phyloP scores from a whole-genome alignment of 2,113 vertebrate species.

The Gambusia holbrooki region DNA sequence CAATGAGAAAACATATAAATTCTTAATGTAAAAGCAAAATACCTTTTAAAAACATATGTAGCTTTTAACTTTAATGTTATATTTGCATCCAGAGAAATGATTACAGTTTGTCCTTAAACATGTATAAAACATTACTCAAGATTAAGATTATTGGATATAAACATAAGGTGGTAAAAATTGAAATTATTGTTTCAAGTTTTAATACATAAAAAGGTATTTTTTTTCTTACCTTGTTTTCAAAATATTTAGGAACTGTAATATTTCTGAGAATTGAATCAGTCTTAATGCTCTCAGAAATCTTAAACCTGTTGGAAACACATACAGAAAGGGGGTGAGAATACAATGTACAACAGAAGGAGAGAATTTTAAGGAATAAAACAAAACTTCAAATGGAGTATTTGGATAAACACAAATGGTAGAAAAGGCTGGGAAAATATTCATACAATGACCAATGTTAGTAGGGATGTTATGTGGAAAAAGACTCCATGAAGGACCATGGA shows the following conservation, averaged over 20 bases:
- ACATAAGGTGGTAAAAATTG: not conserved
- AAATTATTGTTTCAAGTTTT: not conserved
- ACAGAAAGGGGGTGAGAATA: slow-evolving; percentile 10
- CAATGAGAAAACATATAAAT: not conserved
- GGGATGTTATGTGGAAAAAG: slow-evolving; percentile 26
- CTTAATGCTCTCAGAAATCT: slow-evolving; percentile 98
- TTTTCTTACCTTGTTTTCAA: slow-evolving; percentile 98
- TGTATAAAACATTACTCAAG: not conserved
- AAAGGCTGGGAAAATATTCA: slow-evolving; percentile 39
- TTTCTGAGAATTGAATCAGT: slow-evolving; percentile 99
- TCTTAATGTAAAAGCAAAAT: too few relatives aligned
- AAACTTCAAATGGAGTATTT: not conserved
- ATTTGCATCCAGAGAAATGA: not conserved
- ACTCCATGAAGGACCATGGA: slow-evolving; percentile 16
- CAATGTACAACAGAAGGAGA: not conserved
- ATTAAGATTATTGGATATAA: not conserved
- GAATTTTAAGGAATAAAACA: not conserved
- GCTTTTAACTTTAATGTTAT: not conserved
- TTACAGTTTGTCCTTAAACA: too few relatives aligned
- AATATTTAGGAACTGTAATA: slow-evolving; percentile 99
- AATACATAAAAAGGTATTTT: not conserved
- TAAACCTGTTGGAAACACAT: slow-evolving; percentile 83
- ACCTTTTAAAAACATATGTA: too few relatives aligned
- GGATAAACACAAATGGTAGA: slow-evolving; percentile 1
- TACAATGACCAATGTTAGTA: not conserved